These are phyloP conservation scores for Ictalurus furcatus DNA, from an alignment of 2,113 vertebrate genomes.

Conservation along the genomic window DNA sequence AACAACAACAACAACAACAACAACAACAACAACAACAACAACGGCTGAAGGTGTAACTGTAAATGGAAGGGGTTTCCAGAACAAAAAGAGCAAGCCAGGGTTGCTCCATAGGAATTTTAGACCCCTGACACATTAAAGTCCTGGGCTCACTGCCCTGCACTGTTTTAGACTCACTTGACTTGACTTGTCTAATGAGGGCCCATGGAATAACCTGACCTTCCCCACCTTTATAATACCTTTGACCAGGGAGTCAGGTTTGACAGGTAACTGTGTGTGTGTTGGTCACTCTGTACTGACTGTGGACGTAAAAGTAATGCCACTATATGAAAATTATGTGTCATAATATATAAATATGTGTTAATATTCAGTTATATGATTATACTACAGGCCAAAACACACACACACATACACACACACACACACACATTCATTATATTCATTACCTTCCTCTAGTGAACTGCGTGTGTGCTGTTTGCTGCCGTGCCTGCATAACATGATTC, in stretches of 20 bases:
- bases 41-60: not conserved
- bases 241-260: not conserved
- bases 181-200: not conserved
- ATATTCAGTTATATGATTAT: not conserved
- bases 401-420: not conserved
- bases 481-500: conserved; percentile 41
- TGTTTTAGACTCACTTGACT: not conserved
- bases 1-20: not conserved
- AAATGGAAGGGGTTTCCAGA: not conserved
- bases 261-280: not conserved
- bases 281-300: not conserved
- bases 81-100: not conserved
- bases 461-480: not conserved
- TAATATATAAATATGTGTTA: not conserved
- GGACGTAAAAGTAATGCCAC: not conserved
- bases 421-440: not conserved
- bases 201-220: not conserved
- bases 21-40: not conserved
- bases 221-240: not conserved
- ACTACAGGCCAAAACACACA: not conserved
- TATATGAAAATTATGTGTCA: not conserved
- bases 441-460: not conserved
- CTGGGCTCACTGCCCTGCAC: not conserved
- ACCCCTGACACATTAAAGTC: not conserved
- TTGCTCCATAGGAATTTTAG: not conserved